Conservation (phyloP, 2,797 vertebrate species). For the Helostoma temminkii region DNA sequence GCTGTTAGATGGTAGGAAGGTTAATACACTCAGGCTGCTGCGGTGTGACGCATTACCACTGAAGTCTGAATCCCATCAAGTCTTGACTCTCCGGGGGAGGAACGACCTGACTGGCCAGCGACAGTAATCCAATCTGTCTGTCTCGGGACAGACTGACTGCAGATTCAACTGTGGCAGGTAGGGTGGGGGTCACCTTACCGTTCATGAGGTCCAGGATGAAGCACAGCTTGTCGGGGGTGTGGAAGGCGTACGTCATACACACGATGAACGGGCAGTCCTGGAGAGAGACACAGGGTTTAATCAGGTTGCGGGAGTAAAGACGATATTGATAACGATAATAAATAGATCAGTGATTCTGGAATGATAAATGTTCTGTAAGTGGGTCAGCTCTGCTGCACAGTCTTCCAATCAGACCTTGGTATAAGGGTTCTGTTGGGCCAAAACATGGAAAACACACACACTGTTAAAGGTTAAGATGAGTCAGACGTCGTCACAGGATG, state of each 20-base stretch:
- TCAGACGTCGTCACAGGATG: too few species aligned
- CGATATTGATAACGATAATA: too few species aligned
- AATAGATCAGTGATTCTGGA: too few species aligned
- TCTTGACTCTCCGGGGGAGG: constrained; percentile 6
- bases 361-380: too few species aligned
- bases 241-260: constrained; percentile 99
- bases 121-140: constrained; percentile 40
- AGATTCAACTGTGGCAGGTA: constrained; percentile 6
- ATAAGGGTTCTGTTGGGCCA: too few species aligned
- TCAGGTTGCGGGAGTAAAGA: too few species aligned
- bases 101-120: background rate
- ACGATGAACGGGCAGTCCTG: constrained; percentile 99
- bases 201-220: constrained; percentile 99
- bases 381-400: too few species aligned
- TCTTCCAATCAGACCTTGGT: too few species aligned
- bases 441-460: too few species aligned
- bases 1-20: background rate
- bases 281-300: background rate
- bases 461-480: too few species aligned
- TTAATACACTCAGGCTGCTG: background rate
- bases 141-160: constrained; percentile 4
- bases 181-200: constrained; percentile 76
- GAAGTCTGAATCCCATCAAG: constrained; percentile 35
- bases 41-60: background rate
- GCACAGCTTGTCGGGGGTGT: constrained; percentile 98